These are phyloP conservation scores for Menura novaehollandiae DNA, from an alignment of 2,113 vertebrate species.

Conservation along the genomic window DNA sequence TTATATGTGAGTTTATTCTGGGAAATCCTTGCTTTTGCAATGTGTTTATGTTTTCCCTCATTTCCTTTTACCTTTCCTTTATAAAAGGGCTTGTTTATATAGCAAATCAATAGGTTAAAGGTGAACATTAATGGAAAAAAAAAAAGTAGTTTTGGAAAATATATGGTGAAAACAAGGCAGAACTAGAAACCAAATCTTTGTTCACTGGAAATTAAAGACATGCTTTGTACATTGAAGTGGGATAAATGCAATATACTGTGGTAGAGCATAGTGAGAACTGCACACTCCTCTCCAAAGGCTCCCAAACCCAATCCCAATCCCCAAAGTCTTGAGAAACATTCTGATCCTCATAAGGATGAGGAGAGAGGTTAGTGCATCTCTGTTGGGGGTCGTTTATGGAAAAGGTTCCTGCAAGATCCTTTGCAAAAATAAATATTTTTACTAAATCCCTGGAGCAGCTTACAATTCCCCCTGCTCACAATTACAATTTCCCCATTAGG, in stretches of 20 bases:
- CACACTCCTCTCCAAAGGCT: background rate
- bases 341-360: background rate
- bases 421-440: conserved; percentile 62
- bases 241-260: conserved; percentile 4
- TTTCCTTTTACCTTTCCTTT: conserved; percentile 58
- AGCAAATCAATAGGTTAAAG: conserved; percentile 52
- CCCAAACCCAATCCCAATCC: background rate
- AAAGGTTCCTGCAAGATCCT: conserved; percentile 46
- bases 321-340: background rate
- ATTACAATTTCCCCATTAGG: conserved; percentile 64
- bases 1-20: conserved; percentile 47
- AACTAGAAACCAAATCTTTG: conserved; percentile 33
- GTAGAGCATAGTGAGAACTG: background rate
- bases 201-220: conserved; percentile 30
- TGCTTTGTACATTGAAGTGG: background rate
- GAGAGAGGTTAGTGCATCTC: background rate
- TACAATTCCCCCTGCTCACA: conserved; percentile 45
- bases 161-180: conserved; percentile 36
- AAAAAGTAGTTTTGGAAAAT: conserved; percentile 25
- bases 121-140: background rate
- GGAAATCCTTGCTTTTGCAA: conserved; percentile 59
- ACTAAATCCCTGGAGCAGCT: conserved; percentile 53
- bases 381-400: conserved; percentile 38
- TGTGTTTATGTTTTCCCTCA: conserved; percentile 64
- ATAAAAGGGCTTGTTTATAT: conserved; percentile 50